phyloP scores from a whole-genome alignment of 1,140 invertebrate genomes.

The Cydia pomonella region DNA sequence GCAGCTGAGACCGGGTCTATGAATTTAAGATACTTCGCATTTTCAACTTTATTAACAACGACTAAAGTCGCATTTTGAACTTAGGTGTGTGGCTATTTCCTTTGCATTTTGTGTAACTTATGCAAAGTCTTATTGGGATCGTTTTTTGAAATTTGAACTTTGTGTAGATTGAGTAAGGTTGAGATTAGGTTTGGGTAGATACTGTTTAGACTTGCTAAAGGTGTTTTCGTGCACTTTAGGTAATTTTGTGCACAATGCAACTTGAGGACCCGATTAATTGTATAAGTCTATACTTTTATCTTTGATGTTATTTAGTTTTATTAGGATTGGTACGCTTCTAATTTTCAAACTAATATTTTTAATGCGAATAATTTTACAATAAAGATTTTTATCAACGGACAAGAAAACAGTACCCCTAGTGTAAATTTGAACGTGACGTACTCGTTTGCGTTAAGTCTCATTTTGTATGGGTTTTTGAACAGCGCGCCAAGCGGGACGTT shows the following conservation, averaged over 20 bases:
- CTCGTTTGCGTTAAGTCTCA: no score
- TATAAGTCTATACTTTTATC: neutral
- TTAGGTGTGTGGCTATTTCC: neutral
- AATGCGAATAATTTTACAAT: no score
- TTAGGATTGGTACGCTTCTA: no score
- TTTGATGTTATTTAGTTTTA: no score
- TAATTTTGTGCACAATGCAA: slow-evolving; percentile 6
- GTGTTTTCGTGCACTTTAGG: slow-evolving; percentile 19
- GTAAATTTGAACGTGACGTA: no score
- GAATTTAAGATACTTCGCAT: neutral
- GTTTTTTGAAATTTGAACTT: neutral
- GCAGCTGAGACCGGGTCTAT: slow-evolving; percentile 8
- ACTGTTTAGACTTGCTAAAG: slow-evolving; percentile 19
- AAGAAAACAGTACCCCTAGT: no score
- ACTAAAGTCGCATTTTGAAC: slow-evolving; percentile 1
- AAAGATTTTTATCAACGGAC: no score
- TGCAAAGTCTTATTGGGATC: neutral
- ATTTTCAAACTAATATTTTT: no score
- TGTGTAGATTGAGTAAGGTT: neutral
- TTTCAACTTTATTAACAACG: neutral
- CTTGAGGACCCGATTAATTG: slow-evolving; percentile 1
- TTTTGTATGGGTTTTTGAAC: no score
- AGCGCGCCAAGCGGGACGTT: no score
- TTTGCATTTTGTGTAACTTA: slow-evolving; percentile 1
- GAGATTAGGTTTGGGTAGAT: neutral